Evolutionary conservation across 1,140 invertebrate species (phyloP), one percentile per base, ranked within the genome.

Genomic region (Coenobita brevimanus): DNA sequence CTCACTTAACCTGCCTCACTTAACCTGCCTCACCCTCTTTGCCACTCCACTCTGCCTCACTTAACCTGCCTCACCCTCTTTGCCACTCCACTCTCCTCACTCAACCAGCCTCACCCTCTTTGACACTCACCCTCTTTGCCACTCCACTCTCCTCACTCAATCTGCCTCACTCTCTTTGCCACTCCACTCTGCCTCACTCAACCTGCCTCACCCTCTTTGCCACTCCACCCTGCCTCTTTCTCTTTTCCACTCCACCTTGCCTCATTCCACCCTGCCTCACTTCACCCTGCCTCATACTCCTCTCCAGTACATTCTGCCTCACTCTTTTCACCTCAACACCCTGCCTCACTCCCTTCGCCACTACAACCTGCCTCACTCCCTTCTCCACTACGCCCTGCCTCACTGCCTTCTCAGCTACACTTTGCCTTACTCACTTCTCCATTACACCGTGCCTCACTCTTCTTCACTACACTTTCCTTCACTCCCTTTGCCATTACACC

Each of bases 131-230:
- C 43, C 30, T 64, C 80, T 82, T 60, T 41, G 33, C 43, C 80
- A 24, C 80, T 41, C 60, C 43, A 30, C 43, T 60, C 43, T n/a
- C 38, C 57, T 82, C 80, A 43, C 36, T 69, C 60, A n/a, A 17
- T 46, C 80, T 67, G 27, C 43, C 60, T 64, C 60, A 67, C 80
- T 43, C 60, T 82, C 60, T 69, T 43, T 46, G 38, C 46, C 13
- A 21, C 24, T 50, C 43, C 24, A 2, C n/a, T 46, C 75, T 27
- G 2, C 50, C 75, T 54, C 43, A 46, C 43, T 54, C 46, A 24
- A 36, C 50, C 43, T 78, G 38, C 50, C 43, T 54, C 75, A n/a
- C 75, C 17, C 75, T 78, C 75, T 57, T 43, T 54, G 38, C 30
- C 75, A 27, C 75, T 57, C 75, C 54, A n/a, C 46, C 54, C 43